Conservation (phyloP, 2,113 vertebrate genomes). For the Conger conger region DNA sequence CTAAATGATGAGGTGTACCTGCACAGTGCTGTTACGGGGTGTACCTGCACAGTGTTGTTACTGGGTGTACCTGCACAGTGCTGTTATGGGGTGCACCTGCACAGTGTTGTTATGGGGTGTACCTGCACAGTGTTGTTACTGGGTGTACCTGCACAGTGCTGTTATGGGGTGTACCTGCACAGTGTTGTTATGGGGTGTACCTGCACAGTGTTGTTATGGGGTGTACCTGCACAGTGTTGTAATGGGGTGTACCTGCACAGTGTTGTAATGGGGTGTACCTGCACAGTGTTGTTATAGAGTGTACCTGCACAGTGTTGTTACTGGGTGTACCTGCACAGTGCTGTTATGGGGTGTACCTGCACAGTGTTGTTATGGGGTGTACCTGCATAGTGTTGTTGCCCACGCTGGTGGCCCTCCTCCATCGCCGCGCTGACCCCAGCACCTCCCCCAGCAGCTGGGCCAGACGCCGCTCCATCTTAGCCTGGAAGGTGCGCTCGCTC, state of each 20-base stretch:
- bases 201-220: too few relatives aligned
- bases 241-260: too few relatives aligned
- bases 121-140: too few relatives aligned
- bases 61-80: conserved; percentile 59
- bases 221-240: too few relatives aligned
- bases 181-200: conserved; percentile 42
- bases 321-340: too few relatives aligned
- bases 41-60: conserved; percentile 81
- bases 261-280: background rate
- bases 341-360: conserved; percentile 62
- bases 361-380: conserved; percentile 73
- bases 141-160: too few relatives aligned
- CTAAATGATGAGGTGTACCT: conserved; percentile 65
- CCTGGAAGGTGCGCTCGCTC: conserved; percentile 82
- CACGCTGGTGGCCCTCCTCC: conserved; percentile 81
- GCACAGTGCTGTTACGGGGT: conserved; percentile 72
- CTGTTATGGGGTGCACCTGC: too few relatives aligned
- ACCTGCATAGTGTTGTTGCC: conserved; percentile 84
- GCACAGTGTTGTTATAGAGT: background rate
- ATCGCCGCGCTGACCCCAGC: conserved; percentile 68
- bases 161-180: too few relatives aligned
- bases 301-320: conserved; percentile 61
- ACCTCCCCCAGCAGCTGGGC: conserved; percentile 85
- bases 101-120: too few relatives aligned
- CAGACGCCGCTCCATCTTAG: conserved; percentile 88